These are phyloP conservation scores for Drosophila ambigua DNA, from an alignment of 1,140 invertebrate genomes.

Conservation along the genomic window DNA sequence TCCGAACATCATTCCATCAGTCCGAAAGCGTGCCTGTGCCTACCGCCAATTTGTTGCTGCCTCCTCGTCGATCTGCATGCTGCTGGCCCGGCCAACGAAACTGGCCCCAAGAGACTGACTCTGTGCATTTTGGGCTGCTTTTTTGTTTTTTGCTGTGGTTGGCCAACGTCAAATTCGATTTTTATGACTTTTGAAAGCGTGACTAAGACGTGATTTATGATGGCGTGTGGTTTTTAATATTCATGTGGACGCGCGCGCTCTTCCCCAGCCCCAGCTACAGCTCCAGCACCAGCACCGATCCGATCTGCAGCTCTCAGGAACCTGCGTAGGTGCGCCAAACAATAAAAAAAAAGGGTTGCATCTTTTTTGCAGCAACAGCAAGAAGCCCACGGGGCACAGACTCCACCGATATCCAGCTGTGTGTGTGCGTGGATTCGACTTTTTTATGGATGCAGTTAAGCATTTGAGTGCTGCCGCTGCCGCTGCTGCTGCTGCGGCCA, in stretches of 20 bases:
- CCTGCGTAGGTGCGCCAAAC: conserved; percentile 80
- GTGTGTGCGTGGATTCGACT: conserved; percentile 70
- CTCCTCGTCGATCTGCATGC: too few species aligned
- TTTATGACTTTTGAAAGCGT: conserved; percentile 84
- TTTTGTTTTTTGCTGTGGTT: conserved; percentile 26
- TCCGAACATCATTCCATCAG: too few species aligned
- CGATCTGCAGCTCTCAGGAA: conserved; percentile 35
- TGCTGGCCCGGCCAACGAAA: conserved; percentile 16
- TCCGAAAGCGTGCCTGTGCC: too few species aligned
- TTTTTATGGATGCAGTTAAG: conserved; percentile 75
- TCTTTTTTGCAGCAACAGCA: conserved; percentile 12
- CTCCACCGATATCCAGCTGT: conserved; percentile 68
- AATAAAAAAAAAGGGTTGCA: conserved; percentile 62
- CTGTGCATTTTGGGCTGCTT: conserved; percentile 36
- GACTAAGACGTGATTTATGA: conserved; percentile 84
- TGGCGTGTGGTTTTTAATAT: conserved; percentile 84
- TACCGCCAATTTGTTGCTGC: too few species aligned
- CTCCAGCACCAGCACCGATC: conserved; percentile 6
- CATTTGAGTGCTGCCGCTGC: conserved; percentile 71
- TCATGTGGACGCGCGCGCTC: conserved; percentile 70
- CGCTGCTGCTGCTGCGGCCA: conserved; percentile 35
- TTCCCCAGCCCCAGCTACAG: too few species aligned
- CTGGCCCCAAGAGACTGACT: conserved; percentile 40
- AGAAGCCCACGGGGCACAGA: conserved; percentile 46
- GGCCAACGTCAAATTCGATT: conserved; percentile 81